phyloP scores from a whole-genome alignment of 1,140 invertebrate species.

The Andricus grossulariae region DNA sequence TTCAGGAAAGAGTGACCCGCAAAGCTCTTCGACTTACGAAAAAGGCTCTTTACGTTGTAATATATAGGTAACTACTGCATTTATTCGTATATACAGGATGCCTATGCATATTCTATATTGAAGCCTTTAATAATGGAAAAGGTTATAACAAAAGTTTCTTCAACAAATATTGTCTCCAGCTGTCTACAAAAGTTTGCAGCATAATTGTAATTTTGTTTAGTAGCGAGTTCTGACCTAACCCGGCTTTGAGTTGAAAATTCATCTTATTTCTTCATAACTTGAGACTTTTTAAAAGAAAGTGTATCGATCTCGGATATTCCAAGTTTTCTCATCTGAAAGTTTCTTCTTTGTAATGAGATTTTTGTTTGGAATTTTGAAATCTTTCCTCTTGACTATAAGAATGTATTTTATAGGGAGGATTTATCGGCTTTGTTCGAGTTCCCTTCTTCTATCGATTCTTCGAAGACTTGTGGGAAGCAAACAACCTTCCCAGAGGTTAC shows the following conservation, averaged over 20 bases:
- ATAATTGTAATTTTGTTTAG: background rate
- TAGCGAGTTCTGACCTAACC: background rate
- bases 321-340: conserved; percentile 31
- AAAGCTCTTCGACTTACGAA: background rate
- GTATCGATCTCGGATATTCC: conserved; percentile 14
- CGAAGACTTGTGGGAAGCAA: background rate
- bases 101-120: background rate
- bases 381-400: background rate
- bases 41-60: too few relatives aligned
- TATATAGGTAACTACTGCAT: background rate
- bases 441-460: background rate
- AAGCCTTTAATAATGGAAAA: background rate
- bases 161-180: conserved; percentile 9
- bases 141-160: background rate
- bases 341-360: conserved; percentile 10
- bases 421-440: background rate
- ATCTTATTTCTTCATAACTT: conserved; percentile 19
- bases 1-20: background rate
- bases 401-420: background rate
- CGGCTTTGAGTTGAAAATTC: background rate
- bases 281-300: background rate
- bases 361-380: conserved; percentile 14
- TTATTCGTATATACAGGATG: background rate
- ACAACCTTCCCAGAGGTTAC: background rate
- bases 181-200: background rate